phyloP scores from a whole-genome alignment of 2,888 invertebrate species.

The Molorchus minor region DNA sequence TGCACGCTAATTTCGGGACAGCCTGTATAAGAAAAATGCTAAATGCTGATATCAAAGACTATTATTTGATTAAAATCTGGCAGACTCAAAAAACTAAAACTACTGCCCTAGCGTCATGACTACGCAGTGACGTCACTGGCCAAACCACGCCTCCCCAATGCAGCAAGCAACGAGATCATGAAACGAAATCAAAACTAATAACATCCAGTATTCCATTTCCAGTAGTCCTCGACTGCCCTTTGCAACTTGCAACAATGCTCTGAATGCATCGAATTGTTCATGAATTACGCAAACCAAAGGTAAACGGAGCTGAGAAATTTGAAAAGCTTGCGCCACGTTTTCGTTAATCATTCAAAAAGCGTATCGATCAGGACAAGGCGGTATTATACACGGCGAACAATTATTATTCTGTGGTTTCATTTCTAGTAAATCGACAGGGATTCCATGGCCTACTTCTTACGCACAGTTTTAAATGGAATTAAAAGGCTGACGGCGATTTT shows the following conservation, averaged over 20 bases:
- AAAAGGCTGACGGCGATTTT: slow-evolving; percentile 30
- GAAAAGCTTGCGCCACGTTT: slow-evolving; percentile 10
- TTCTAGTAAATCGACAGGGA: slow-evolving; percentile 28
- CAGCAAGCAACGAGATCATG: slow-evolving; percentile 28
- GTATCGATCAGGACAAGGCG: slow-evolving; percentile 24
- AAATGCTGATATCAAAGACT: slow-evolving; percentile 14
- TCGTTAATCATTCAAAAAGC: slow-evolving; percentile 23
- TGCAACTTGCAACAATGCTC: slow-evolving; percentile 3
- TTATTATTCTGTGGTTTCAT: too few relatives aligned
- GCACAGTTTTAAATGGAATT: slow-evolving; percentile 33
- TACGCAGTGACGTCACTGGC: slow-evolving; percentile 34
- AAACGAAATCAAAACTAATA: too few relatives aligned
- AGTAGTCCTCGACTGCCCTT: too few relatives aligned
- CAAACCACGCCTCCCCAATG: slow-evolving; percentile 34
- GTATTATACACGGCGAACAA: not conserved
- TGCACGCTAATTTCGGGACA: too few relatives aligned
- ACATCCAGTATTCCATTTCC: too few relatives aligned
- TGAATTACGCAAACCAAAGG: slow-evolving; percentile 14
- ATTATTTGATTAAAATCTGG: not conserved
- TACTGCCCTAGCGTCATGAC: slow-evolving; percentile 17
- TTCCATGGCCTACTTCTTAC: slow-evolving; percentile 35
- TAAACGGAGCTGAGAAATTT: slow-evolving; percentile 14
- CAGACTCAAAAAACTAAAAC: slow-evolving; percentile 2
- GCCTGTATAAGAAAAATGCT: too few relatives aligned
- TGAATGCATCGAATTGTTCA: slow-evolving; percentile 15